A percentile compares a stretch with the other conserved stretches of the same genome.
Conservation (phyloP, 1,140 invertebrate species). For the Leptoteleia sp. region DNA sequence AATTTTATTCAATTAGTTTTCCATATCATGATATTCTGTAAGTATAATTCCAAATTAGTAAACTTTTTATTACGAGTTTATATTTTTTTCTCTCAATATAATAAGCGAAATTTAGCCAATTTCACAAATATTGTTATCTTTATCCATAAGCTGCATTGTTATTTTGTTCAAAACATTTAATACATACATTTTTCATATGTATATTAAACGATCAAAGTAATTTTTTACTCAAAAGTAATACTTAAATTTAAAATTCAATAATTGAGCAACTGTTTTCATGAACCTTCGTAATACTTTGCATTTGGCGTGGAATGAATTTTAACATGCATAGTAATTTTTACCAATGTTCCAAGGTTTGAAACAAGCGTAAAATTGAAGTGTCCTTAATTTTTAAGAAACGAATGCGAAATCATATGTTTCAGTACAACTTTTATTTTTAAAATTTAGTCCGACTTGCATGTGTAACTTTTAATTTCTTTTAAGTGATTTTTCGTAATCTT, state of each 20-base stretch:
- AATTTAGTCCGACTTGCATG: neutral
- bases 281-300: neutral
- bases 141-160: too few species aligned
- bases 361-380: conserved; percentile 37
- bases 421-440: conserved; percentile 8
- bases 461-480: conserved; percentile 11
- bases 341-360: conserved; percentile 17
- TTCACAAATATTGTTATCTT: too few species aligned
- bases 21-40: too few species aligned
- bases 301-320: conserved; percentile 20
- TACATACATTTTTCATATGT: too few species aligned
- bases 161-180: too few species aligned
- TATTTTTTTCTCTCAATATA: too few species aligned
- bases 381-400: conserved; percentile 13
- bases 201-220: too few species aligned
- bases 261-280: neutral
- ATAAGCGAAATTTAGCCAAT: too few species aligned
- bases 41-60: too few species aligned
- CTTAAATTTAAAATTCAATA: neutral
- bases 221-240: too few species aligned
- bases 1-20: too few species aligned
- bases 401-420: conserved; percentile 5
- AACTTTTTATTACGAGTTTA: too few species aligned
- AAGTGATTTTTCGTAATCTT: neutral
- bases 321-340: conserved; percentile 21